A percentile compares a stretch with the other conserved stretches of the same genome.
Evolutionary conservation across 2,888 invertebrate genomes (phyloP).

Genomic region (Aleiodes testaceus): DNA sequence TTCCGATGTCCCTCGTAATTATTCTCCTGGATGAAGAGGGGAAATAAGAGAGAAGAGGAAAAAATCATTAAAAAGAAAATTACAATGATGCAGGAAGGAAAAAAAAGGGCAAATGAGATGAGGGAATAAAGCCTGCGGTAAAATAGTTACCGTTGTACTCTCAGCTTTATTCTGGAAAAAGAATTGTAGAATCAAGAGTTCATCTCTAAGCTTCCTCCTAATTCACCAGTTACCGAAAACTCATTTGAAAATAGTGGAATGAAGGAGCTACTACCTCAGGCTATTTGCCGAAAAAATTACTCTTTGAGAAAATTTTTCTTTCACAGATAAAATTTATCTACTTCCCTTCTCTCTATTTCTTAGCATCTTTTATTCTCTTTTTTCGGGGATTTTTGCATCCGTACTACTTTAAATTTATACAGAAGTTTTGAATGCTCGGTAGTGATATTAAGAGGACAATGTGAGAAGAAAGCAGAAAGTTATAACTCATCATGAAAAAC

Average conservation of each 20-base stretch:
- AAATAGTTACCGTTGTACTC: constrained; percentile 20
- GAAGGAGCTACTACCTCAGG: neutral
- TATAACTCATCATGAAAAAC: too few species aligned
- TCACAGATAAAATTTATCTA: neutral
- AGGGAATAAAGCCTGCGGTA: constrained; percentile 30
- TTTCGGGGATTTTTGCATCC: too few species aligned
- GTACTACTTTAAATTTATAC: too few species aligned
- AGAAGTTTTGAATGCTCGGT: too few species aligned
- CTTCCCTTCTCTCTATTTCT: neutral
- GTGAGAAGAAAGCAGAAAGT: too few species aligned
- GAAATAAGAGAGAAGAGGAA: constrained; percentile 36
- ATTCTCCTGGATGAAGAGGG: constrained; percentile 16
- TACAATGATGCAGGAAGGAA: constrained; percentile 1
- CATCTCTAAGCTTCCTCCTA: neutral
- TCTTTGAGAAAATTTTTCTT: neutral
- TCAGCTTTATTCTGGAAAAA: constrained; percentile 4
- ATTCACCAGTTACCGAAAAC: neutral
- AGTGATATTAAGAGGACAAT: too few species aligned
- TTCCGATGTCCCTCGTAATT: constrained; percentile 12
- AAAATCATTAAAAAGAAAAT: constrained; percentile 27
- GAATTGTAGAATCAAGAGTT: neutral
- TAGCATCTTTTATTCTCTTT: neutral
- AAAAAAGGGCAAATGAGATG: constrained; percentile 29
- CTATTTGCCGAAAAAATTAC: constrained; percentile 3
- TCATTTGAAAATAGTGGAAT: neutral